Evolutionary conservation across 2,888 invertebrate species (phyloP), one percentile per base, ranked within the genome.

Genomic region (Mesochorus sp.): DNA sequence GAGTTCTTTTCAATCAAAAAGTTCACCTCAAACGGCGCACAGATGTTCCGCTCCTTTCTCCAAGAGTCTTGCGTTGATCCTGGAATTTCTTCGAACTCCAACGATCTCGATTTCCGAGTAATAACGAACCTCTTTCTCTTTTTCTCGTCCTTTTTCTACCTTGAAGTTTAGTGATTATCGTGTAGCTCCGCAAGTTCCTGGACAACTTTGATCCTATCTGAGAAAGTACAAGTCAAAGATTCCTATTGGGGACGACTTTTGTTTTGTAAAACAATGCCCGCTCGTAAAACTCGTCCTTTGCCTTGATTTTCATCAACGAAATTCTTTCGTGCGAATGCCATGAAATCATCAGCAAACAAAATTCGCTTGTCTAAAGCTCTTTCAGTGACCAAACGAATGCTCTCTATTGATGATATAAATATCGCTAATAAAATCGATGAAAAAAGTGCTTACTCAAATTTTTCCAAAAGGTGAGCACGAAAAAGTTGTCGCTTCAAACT

Each of bases 31-130:
- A 62, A 21, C 26, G 14, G 31, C 21, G 59, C 59, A 19, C 14
- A 59, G 39, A 6, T 17, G 24, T 61, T 53, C 28, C 26, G 17
- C 14, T 77, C 81, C 73, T 57, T 70, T 73, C 34, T 53, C 62
- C 51, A 53, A 51, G 21, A 31, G n/a, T 14, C 39, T 64, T 64
- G 47, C 66, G 8, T 28, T 14, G 19, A 37, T 42, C 10, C 1
- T 31, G 77, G 76, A 77, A 77, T 72, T 53, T 68, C 72, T n/a
- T n/a, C 51, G 53, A 67, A 62, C 53, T 72, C 55, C 21, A 47
- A 53, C 21, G 61, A 72, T 61, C 34, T 49, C 59, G 59, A 55
- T 47, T 77, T 73, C 49, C 72, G 61, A 47, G 47, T 77, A 67
- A 75, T 47, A 49, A 75, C 28, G 53, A 39, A 44, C 55, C 26